Evolutionary conservation across 2,113 vertebrate genomes (phyloP), one percentile per base, ranked within the genome.

Genomic region (Cyprinodon tularosa): DNA sequence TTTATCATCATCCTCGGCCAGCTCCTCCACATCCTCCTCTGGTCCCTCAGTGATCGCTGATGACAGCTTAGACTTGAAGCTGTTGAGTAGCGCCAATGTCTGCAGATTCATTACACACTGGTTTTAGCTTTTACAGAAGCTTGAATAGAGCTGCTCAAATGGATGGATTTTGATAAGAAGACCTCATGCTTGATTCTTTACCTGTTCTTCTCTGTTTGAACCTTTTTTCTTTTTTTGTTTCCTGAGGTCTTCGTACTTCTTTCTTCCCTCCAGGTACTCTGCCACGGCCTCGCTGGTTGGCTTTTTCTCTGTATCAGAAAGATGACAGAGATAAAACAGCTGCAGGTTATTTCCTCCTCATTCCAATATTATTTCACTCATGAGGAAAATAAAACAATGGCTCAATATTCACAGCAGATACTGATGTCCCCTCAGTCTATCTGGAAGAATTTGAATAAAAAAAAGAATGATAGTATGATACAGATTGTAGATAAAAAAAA

Each of bases 31-130:
- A 2, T 94, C 95, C n/a, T 96, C 94, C 90, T 96, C 95, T 63
- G 96, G 95, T 74, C 91, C 93, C 79, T 99, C 96, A 10, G 93
- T 95, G 85, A 99, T 99, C 36, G 97, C 98, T 10, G 96, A 95
- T 0, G 96, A 95, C 86, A 99, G 93, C 85, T 97, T 99, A 75
- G 96, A 95, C 91, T 97, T 99, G 88, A 99, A 99, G 66, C 71
- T 83, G 66, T 96, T 96, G 89, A 99, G 91, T 20, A 99, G 91
- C 0, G 95, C 96, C 81, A 99, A 85, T 0, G 97, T 99, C 98
- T 99, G 89, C 76, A 4, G 14, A 38, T 57, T 3, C 68, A 47
- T 45, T 11, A 44, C 17, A 42, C n/a, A 40, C 29, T 20, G 14
- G 37, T 0, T 3, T 11, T 3, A 73, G 22, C 2, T 10, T 9